phyloP scores from a whole-genome alignment of 2,113 vertebrate species.

The Vidua macroura region DNA sequence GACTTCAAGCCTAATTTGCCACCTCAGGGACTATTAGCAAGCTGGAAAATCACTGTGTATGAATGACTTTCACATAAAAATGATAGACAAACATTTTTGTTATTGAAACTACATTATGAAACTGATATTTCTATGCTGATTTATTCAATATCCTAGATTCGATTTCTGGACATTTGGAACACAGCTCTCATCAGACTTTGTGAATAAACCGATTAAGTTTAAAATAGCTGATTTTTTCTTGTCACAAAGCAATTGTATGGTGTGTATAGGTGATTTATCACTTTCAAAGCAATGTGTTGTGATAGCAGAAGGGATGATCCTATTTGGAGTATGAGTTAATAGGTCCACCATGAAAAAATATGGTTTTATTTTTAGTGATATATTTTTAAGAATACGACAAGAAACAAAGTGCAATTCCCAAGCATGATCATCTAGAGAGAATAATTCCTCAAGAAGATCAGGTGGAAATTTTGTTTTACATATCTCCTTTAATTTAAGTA shows the following conservation, averaged over 20 bases:
- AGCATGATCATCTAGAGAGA: neutral
- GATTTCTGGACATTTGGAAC: constrained; percentile 15
- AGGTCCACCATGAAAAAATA: neutral
- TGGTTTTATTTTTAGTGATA: neutral
- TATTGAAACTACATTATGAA: neutral
- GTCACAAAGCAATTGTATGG: neutral
- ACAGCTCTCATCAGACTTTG: neutral
- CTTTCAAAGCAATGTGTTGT: neutral
- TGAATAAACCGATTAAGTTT: constrained; percentile 29
- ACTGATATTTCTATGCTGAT: neutral
- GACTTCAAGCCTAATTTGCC: neutral
- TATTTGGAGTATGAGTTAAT: neutral
- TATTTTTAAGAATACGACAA: neutral
- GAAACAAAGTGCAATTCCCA: neutral
- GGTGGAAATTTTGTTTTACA: neutral
- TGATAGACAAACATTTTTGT: neutral
- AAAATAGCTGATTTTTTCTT: neutral
- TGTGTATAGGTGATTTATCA: neutral
- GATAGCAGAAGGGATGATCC: neutral
- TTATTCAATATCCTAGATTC: neutral
- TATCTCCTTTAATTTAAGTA: neutral
- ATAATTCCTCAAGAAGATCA: neutral
- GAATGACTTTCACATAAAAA: neutral
- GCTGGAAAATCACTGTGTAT: neutral
- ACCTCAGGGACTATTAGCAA: neutral